Percentiles rank a stretch among this genome's conserved stretches.
These are phyloP conservation scores for Exaiptasia diaphana DNA, from an alignment of 64 coral and sea anemone species.

Conservation along the genomic window DNA sequence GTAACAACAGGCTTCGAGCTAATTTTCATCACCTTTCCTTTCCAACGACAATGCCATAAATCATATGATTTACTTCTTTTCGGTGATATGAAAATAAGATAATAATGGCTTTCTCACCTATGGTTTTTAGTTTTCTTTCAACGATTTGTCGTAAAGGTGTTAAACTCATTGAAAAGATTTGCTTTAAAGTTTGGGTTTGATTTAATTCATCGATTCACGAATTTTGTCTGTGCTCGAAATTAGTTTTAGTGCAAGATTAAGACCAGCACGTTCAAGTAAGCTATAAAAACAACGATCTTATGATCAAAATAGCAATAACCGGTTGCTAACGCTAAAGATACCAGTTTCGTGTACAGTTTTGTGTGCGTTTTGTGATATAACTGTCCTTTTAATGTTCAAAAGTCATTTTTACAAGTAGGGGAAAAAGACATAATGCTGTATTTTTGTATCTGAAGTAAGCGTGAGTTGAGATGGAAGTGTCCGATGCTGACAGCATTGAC, in stretches of 20 bases:
- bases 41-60: conserved; percentile 77
- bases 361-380: no score
- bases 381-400: neutral
- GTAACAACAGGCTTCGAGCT: conserved; percentile 60
- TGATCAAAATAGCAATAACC: no score
- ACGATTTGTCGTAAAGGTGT: conserved; percentile 77
- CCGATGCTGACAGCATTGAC: conserved; percentile 1
- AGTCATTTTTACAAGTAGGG: neutral
- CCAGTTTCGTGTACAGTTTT: no score
- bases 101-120: conserved; percentile 55
- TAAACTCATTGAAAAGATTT: conserved; percentile 61
- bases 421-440: neutral
- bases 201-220: no score
- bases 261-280: no score
- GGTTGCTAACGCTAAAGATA: no score
- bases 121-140: conserved; percentile 72
- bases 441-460: neutral
- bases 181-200: neutral
- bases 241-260: no score
- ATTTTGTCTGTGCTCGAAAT: no score
- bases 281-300: no score
- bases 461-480: neutral
- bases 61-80: conserved; percentile 68
- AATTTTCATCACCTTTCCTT: conserved; percentile 74
- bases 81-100: conserved; percentile 95